Base-by-base conservation (phyloP, 2,797 vertebrate genomes). In the Lindbergichthys nudifrons region DNA sequence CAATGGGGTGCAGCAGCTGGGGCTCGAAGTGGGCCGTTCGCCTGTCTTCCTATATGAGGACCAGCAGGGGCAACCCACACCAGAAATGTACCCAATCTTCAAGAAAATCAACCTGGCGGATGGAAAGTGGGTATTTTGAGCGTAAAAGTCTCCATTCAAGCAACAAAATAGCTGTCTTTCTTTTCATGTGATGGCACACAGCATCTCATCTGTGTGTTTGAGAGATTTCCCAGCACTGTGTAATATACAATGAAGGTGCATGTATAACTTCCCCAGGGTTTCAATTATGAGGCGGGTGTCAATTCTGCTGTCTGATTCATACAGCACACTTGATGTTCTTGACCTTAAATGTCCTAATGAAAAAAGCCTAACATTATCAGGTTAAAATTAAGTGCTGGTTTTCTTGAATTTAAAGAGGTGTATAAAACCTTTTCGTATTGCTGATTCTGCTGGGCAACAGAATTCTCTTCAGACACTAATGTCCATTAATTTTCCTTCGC, bases 11-110 rank as follows among this genome's bases (percentile, higher is more conserved):
- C 96, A 96, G 91, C 97, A 97, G 90, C 87, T 98, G 61, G 97
- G 97, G 0, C 64, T 98, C 19, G 95, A 96, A 66, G 86, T 98
- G 39, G 97, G 96, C 32, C 94, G 58, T 8, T 97, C 95, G 0
- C 95, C 93, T 0, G 94, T 95, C 46, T 95, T 97, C 74, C 91
- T 97, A 26, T 97, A 96, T 3, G 94, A 96, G 82, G 96, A 97
- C 84, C 95, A 95, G n/a, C 74, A 82, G 2, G 95, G 96, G 3
- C 90, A 88, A 4, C 96, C 95, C 0, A 56, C 82, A 8, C 95
- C 96, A 0, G 90, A 96, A 26, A 83, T 75, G 7, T 96, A 96
- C 73, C 95, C 96, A n/a, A 91, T 91, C 43, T 97, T 97, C 88
- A 95, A 91, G 79, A 93, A 90, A 69, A 75, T 96, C 89, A 96